Percentiles rank a stretch among this genome's conserved stretches.
phyloP scores from a whole-genome alignment of 1,140 invertebrate genomes.

The Oryzaephilus surinamensis region DNA sequence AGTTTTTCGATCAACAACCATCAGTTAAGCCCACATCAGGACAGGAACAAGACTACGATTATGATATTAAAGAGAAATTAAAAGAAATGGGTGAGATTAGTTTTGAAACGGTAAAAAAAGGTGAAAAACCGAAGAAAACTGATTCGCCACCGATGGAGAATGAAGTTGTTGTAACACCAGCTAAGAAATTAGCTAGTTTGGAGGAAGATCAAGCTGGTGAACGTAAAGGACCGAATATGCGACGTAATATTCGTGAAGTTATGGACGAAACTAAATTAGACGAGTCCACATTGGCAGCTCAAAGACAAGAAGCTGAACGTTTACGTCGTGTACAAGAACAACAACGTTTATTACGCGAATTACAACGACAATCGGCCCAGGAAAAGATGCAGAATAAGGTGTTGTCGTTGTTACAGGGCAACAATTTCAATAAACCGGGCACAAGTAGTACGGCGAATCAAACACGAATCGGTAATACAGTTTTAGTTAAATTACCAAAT shows the following conservation, averaged over 20 bases:
- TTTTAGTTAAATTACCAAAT: slow-evolving; percentile 51
- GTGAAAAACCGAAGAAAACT: slow-evolving; percentile 30
- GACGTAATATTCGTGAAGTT: slow-evolving; percentile 81
- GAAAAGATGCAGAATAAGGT: slow-evolving; percentile 58
- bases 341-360: slow-evolving; percentile 66
- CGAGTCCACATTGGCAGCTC: slow-evolving; percentile 81
- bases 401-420: slow-evolving; percentile 57
- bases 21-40: background rate
- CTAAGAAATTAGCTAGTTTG: slow-evolving; percentile 24
- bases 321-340: slow-evolving; percentile 73
- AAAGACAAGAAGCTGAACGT: slow-evolving; percentile 84
- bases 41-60: slow-evolving; percentile 29
- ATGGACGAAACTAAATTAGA: slow-evolving; percentile 88
- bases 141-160: slow-evolving; percentile 24
- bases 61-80: slow-evolving; percentile 44
- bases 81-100: slow-evolving; percentile 48
- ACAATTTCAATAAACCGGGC: slow-evolving; percentile 39
- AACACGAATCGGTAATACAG: slow-evolving; percentile 40
- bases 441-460: slow-evolving; percentile 8
- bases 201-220: slow-evolving; percentile 23
- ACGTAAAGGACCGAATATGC: slow-evolving; percentile 53
- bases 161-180: slow-evolving; percentile 30
- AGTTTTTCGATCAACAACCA: slow-evolving; percentile 12
- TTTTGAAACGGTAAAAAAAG: slow-evolving; percentile 34
- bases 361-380: slow-evolving; percentile 58